Base-by-base conservation (phyloP, 1,140 invertebrate genomes). In the Aphaenogaster floridana region DNA sequence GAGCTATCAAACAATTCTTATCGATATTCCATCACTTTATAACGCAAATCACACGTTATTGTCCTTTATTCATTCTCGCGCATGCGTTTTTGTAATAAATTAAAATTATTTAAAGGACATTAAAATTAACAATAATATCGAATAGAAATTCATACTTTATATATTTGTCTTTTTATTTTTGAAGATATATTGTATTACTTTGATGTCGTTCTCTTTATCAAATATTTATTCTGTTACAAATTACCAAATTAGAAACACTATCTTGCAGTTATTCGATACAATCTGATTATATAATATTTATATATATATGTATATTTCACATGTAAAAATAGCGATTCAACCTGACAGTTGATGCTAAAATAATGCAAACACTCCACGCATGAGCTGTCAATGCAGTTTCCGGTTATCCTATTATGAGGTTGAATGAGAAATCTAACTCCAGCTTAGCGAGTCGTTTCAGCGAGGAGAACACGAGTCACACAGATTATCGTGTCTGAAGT, bases 401-500 rank as follows among this genome's bases (percentile, higher is more conserved):
- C 80, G 69, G 68, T 74, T 61, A 39, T 39, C 34, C 45, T 72
- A 72, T 83, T 69, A 61, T 81, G n/a, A 63, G 48, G 39, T 42
- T 81, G 68, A 79, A 83, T 81, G 66, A 50, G 48, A 87, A 64
- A 63, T 71, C 45, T 48, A 83, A 68, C n/a, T 63, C 54, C 68
- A 21, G 54, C 48, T 81, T 81, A 69, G 52, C 54, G n/a, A 36
- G 42, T 42, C 80, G 13, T 74, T 84, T 84, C 54, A 39, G 11
- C 8, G 36, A 78, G 39, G 28, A 61, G 54, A 72, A 48, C 52
- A 59, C 48, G 64, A 80, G 78, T 80, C 45, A 72, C 45, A 74
- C 45, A 74, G 80, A 84, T 84, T 84, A 84, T 84, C 68, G 52
- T 42, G 68, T 74, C 69, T 84, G 45, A 74, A 84, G 80, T 84